A percentile compares a stretch with the other conserved stretches of the same genome.
phyloP scores from a whole-genome alignment of 2,797 vertebrate species.

The Cuniculus paca region DNA sequence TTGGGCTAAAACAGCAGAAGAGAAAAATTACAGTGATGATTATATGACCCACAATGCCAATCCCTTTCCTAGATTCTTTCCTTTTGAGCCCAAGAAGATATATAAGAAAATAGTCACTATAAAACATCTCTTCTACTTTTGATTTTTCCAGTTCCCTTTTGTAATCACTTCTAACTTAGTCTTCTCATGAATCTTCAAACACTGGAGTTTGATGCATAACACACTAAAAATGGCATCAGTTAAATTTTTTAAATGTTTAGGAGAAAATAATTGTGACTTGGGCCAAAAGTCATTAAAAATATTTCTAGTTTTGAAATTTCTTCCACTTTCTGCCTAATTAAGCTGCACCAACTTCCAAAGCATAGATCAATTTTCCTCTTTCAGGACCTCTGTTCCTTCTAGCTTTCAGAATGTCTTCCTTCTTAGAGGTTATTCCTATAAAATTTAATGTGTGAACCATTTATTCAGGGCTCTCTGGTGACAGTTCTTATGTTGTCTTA shows the following conservation, averaged over 20 bases:
- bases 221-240: not conserved
- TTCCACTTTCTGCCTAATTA: slow-evolving; percentile 35
- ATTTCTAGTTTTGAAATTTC: slow-evolving; percentile 24
- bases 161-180: not conserved
- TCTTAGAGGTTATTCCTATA: slow-evolving; percentile 51
- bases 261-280: slow-evolving; percentile 52
- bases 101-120: not conserved
- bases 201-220: not conserved
- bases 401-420: slow-evolving; percentile 49
- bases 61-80: not conserved
- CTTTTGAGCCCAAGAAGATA: not conserved
- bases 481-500: slow-evolving; percentile 61
- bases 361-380: slow-evolving; percentile 32
- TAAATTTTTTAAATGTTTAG: not conserved
- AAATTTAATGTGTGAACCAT: slow-evolving; percentile 49
- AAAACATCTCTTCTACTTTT: not conserved
- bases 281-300: slow-evolving; percentile 57
- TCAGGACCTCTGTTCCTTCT: not conserved
- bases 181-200: not conserved
- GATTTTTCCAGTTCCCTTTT: not conserved
- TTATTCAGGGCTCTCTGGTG: slow-evolving; percentile 63
- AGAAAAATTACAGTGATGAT: not conserved
- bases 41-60: not conserved
- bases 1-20: not conserved
- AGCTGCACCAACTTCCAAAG: slow-evolving; percentile 39